phyloP scores from a whole-genome alignment of 1,140 invertebrate species.

The Pantala flavescens region DNA sequence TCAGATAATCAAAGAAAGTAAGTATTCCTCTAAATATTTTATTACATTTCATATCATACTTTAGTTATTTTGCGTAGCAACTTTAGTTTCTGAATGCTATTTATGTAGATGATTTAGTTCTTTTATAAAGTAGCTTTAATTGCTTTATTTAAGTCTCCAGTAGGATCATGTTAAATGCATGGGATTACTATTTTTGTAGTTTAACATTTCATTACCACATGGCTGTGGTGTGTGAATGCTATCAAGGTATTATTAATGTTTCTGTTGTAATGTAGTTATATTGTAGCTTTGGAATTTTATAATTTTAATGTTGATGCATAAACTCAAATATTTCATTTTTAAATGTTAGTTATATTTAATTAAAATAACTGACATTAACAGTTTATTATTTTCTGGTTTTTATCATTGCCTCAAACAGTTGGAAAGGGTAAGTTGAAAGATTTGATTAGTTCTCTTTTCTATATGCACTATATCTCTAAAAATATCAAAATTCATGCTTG shows the following conservation, averaged over 20 bases:
- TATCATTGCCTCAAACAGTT: slow-evolving; percentile 20
- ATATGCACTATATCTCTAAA: neutral
- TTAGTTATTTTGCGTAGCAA: neutral
- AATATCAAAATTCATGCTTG: neutral
- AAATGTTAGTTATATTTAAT: neutral
- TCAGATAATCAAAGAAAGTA: slow-evolving; percentile 72
- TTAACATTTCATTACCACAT: neutral
- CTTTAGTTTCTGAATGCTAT: neutral
- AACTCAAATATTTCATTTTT: too few species aligned
- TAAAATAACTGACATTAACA: slow-evolving; percentile 16
- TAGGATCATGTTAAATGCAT: neutral
- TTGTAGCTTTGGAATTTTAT: too few species aligned
- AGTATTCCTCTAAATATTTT: slow-evolving; percentile 35
- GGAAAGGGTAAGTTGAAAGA: slow-evolving; percentile 19
- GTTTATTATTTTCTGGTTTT: slow-evolving; percentile 14
- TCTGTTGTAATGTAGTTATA: neutral
- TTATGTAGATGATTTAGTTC: neutral
- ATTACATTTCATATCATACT: slow-evolving; percentile 13
- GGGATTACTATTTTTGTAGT: neutral
- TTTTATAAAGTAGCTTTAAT: neutral
- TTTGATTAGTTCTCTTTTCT: neutral
- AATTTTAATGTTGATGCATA: too few species aligned
- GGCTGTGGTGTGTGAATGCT: neutral
- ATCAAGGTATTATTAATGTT: neutral
- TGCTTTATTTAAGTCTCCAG: neutral